phyloP scores from a whole-genome alignment of 1,140 invertebrate genomes.

The Hypothenemus hampei region DNA sequence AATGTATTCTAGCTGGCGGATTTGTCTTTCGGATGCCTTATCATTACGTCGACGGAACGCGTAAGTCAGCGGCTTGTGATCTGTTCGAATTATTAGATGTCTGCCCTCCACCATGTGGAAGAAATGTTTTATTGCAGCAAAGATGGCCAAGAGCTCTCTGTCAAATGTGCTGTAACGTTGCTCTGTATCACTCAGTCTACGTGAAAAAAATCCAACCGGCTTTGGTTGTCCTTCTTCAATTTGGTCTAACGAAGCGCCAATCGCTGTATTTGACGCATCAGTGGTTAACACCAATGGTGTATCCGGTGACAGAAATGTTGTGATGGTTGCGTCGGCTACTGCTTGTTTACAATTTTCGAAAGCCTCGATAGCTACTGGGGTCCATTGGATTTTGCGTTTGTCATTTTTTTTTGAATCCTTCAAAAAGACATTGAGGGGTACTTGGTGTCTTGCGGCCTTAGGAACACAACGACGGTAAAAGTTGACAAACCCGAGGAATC shows the following conservation, averaged over 20 bases:
- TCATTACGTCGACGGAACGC: conserved; percentile 33
- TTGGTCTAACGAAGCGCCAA: conserved; percentile 39
- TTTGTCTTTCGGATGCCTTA: conserved; percentile 30
- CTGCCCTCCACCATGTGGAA: conserved; percentile 35
- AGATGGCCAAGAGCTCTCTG: conserved; percentile 35
- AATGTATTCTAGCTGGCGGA: conserved; percentile 40
- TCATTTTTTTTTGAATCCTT: conserved; percentile 16
- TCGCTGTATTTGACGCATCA: conserved; percentile 36
- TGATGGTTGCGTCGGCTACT: background rate
- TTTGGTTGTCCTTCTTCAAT: conserved; percentile 28
- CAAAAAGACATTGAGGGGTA: conserved; percentile 26
- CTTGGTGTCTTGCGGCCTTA: conserved; percentile 27
- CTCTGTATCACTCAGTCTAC: conserved; percentile 37
- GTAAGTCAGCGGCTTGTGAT: conserved; percentile 11
- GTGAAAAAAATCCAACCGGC: conserved; percentile 46
- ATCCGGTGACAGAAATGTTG: background rate
- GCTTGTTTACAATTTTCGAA: background rate
- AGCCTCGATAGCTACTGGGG: background rate
- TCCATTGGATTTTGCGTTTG: background rate
- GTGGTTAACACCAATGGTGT: conserved; percentile 21
- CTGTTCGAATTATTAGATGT: conserved; percentile 32
- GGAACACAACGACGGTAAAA: conserved; percentile 1
- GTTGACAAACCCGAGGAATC: background rate
- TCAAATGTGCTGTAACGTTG: conserved; percentile 41
- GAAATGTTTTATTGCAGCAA: conserved; percentile 9